Evolutionary conservation across 2,888 invertebrate genomes (phyloP).

Genomic region (Dicyrtoma fusca): DNA sequence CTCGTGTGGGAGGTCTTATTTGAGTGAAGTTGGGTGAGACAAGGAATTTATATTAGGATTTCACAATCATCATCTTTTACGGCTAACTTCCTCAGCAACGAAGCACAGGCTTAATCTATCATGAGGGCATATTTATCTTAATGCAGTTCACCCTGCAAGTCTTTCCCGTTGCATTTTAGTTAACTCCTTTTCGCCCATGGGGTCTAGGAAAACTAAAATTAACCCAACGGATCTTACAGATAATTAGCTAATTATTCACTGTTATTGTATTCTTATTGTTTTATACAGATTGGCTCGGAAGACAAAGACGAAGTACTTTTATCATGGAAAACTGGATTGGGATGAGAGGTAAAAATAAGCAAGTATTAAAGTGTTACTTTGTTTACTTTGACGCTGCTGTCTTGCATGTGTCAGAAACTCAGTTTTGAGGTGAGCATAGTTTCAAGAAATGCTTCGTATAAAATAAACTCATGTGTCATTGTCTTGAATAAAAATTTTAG

Average conservation of each 20-base stretch:
- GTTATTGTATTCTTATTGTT: slow-evolving; percentile 20
- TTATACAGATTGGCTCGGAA: slow-evolving; percentile 76
- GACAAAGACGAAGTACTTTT: slow-evolving; percentile 97
- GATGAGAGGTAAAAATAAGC: slow-evolving; percentile 96
- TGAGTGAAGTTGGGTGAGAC: no score
- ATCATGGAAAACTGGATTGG: slow-evolving; percentile 97
- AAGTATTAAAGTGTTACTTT: no score
- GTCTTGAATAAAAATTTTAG: no score
- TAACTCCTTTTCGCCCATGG: slow-evolving; percentile 6
- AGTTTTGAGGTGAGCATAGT: background rate
- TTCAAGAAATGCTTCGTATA: background rate
- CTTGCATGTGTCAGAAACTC: slow-evolving; percentile 80
- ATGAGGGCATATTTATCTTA: no score
- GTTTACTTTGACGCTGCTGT: no score
- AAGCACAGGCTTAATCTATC: no score
- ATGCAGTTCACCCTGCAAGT: no score
- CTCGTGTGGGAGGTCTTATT: background rate
- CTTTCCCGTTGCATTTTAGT: background rate
- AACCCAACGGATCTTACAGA: background rate
- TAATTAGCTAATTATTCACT: slow-evolving; percentile 2
- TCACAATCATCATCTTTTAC: no score
- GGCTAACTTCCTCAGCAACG: no score
- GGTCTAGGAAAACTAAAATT: background rate
- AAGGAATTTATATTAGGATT: no score
- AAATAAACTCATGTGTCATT: no score